Evolutionary conservation across 1,140 invertebrate genomes (phyloP).

Genomic region (Ceratosolen fusciceps): DNA sequence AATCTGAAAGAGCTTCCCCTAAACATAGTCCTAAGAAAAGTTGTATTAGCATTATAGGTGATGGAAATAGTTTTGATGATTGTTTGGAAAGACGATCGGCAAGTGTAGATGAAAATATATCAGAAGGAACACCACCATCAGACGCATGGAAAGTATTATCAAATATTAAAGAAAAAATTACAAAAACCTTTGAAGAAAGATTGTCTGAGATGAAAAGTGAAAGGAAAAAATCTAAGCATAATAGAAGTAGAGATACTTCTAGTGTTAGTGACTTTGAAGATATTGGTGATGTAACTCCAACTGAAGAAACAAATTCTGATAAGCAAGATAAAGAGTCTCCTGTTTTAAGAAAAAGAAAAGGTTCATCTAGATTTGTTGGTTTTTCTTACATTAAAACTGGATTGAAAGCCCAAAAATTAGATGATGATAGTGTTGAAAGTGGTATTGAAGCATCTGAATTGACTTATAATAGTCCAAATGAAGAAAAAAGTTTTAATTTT

Average conservation of each 20-base stretch:
- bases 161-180: conserved; percentile 75
- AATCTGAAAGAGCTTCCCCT: conserved; percentile 64
- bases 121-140: conserved; percentile 69
- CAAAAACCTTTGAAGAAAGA: conserved; percentile 78
- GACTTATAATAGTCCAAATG: conserved; percentile 62
- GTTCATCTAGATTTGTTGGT: conserved; percentile 61
- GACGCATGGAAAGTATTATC: conserved; percentile 74
- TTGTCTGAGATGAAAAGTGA: conserved; percentile 74
- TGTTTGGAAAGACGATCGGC: conserved; percentile 66
- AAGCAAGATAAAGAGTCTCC: conserved; percentile 58
- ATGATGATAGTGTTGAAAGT: conserved; percentile 72
- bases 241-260: conserved; percentile 70
- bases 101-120: conserved; percentile 66
- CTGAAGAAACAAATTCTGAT: conserved; percentile 59
- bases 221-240: conserved; percentile 62
- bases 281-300: conserved; percentile 62
- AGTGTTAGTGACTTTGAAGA: conserved; percentile 76
- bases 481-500: conserved; percentile 55
- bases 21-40: conserved; percentile 59
- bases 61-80: conserved; percentile 55
- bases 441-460: conserved; percentile 73
- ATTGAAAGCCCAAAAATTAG: conserved; percentile 63
- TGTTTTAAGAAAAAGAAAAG: conserved; percentile 47
- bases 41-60: conserved; percentile 54
- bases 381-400: conserved; percentile 66